Conservation (phyloP, 2,113 vertebrate species). For the chimpanzee (Pan troglodytes) region NHGRI_mPanTro3-v2.1_pri NC_072410.2:91620001-91620500, state of each 20-base stretch:
- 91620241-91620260: neutral
- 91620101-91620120: neutral
- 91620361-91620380: neutral
- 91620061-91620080: neutral
- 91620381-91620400: constrained; percentile 26
- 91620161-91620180: neutral
- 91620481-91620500: neutral
- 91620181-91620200: constrained; percentile 11
- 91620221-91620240: neutral
- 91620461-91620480: neutral
- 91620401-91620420: neutral
- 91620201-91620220: neutral
- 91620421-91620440: neutral
- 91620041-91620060: neutral
- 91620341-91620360: neutral
- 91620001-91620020: neutral
- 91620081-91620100: neutral
- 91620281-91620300: neutral
- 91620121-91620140: neutral
- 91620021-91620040: neutral
- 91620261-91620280: neutral
- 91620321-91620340: neutral
- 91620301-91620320: neutral
- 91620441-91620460: neutral
- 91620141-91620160: neutral